Evolutionary conservation across 2,888 invertebrate genomes (phyloP), one percentile per base, ranked within the genome.

Genomic region (Drosophila kokeensis): DNA sequence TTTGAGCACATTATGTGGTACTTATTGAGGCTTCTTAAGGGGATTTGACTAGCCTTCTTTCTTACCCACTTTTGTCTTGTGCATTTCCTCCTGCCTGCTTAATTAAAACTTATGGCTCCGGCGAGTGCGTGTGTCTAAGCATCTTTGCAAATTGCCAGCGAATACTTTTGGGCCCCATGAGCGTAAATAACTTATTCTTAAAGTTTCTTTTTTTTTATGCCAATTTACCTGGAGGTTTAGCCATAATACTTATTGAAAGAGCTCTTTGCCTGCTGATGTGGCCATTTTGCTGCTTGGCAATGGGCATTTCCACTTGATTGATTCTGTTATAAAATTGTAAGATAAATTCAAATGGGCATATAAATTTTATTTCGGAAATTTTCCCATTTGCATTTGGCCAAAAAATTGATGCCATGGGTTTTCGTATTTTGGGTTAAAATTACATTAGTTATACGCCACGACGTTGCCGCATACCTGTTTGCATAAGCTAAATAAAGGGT

Each of bases 21-120:
- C 87, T 87, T 90, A 88, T 75, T 88, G 81, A 88, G 77, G 73
- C 75, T 76, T 63, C 88, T 90, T 86, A 90, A 52, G 62, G 75
- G 79, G 90, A 89, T 90, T 87, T 86, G 32, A 66, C 55, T 69
- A 71, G 30, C 53, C 71, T 34, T 10, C 55, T 49, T 42, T 50
- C 55, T 49, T 42, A 48, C 38, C 1, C 36, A 21, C 61, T 64
- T 62, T 60, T 59, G 63, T 66, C 64, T 61, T 55, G 32, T 45
- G 18, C 52, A 55, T 59, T 66, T 54, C 58, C 54, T 40, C 32
- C 57, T 45, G 67, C 49, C 42, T 52, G n/a, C n/a, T 40, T 89
- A 85, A 85, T 85, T 85, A 85, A 87, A 87, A 85, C 89, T 89
- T 87, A 87, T 84, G 82, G 73, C 59, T 59, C 30, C 52, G 32